Conservation (phyloP, 1,140 invertebrate species). For the Listronotus oregonensis region DNA sequence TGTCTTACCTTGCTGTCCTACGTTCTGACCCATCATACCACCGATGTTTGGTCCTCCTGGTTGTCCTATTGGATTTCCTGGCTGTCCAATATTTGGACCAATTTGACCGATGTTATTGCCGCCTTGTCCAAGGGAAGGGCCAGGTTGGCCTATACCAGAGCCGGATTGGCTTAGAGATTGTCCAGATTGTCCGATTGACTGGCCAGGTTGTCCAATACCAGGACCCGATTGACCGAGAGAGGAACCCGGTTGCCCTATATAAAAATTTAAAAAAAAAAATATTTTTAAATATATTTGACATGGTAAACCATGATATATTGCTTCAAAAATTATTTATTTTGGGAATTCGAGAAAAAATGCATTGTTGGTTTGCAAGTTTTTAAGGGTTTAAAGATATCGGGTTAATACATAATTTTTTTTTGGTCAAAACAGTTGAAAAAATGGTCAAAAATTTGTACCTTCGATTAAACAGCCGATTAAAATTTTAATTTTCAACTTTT, state of each 20-base stretch:
- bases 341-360: too few species aligned
- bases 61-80: conserved; percentile 21
- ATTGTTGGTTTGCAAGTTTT: neutral
- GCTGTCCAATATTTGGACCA: conserved; percentile 33
- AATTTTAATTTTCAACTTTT: too few species aligned
- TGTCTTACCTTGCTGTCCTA: conserved; percentile 31
- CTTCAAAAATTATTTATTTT: too few species aligned
- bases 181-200: conserved; percentile 14
- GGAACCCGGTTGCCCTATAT: conserved; percentile 14
- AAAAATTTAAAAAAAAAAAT: too few species aligned
- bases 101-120: conserved; percentile 27
- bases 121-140: conserved; percentile 19
- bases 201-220: conserved; percentile 25
- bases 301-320: too few species aligned
- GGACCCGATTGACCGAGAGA: conserved; percentile 19
- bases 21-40: conserved; percentile 47
- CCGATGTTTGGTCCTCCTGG: conserved; percentile 25
- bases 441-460: too few species aligned
- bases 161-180: conserved; percentile 22
- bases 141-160: conserved; percentile 18
- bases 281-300: too few species aligned
- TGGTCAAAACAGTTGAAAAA: too few species aligned
- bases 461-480: too few species aligned
- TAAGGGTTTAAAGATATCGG: neutral
- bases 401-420: too few species aligned